Base-by-base conservation (phyloP, 2,888 invertebrate genomes). In the Pteria penguin region DNA sequence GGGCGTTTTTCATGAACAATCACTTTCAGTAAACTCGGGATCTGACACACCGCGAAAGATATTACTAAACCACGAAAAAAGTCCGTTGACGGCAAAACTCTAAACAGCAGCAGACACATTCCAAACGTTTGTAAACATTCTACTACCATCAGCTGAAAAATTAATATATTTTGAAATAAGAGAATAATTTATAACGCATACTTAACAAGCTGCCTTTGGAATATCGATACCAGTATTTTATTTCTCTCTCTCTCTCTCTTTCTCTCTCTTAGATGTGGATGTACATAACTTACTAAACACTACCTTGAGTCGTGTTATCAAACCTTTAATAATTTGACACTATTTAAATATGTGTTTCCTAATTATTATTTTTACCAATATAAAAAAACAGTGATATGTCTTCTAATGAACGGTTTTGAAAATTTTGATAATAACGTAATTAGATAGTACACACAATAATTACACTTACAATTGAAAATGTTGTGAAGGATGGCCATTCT, bases 21-120 rank as follows among this genome's bases (percentile, higher is more conserved):
- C 24, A 91, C 86, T 75, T 91, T 90, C 52, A 90, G 82, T 31
- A 91, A 79, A 63, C 88, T 87, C 0, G 92, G 92, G 3, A 91
- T 80, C 62, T 88, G 87, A 74, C 89, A 89, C 4, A 90, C 82
- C 24, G 90, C 88, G 71, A 89, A 87, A 68, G 90, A 89, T 29
- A 91, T 78, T 24, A 90, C 83, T 24, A 90, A 81, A 4, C 90
- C 91, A n/a, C 91, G 86, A 66, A 91, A 87, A 62, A 89, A 86
- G 63, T 88, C 87, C 0, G 87, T 88, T 1, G 84, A 85, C 14
- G 92, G 91, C 14, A 92, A 81, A n/a, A 91, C 87, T 58, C 88
- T 84, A 81, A 90, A 91, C 29, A 91, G 83, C 33, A 92, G 80
- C 31, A 91, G 85, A 72, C 89, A 89, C 27, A 89, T 83, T 0